These are phyloP conservation scores for Paracanthobrama guichenoti DNA, from an alignment of 2,113 vertebrate species.

Conservation along the genomic window DNA sequence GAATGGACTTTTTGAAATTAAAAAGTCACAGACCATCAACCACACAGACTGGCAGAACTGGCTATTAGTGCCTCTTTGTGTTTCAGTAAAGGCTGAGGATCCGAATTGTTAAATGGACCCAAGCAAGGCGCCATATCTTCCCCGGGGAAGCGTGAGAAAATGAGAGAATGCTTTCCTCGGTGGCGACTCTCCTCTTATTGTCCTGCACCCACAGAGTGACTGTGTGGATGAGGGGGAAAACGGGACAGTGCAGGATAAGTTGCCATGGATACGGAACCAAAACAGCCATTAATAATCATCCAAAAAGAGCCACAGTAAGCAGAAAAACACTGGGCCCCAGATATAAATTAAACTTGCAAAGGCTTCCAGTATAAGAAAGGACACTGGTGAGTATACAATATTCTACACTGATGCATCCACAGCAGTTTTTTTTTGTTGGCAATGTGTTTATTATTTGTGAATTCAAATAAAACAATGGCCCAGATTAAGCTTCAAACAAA, in stretches of 20 bases:
- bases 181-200: not conserved
- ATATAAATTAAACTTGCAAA: slow-evolving; percentile 44
- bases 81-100: not conserved
- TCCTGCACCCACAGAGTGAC: not conserved
- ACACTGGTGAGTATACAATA: not conserved
- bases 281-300: slow-evolving; percentile 64
- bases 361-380: not conserved
- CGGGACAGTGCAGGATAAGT: slow-evolving; percentile 53
- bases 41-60: not conserved
- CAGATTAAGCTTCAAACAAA: not conserved
- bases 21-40: slow-evolving; percentile 11
- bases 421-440: not conserved
- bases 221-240: slow-evolving; percentile 45
- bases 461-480: not conserved
- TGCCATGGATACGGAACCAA: slow-evolving; percentile 62
- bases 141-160: slow-evolving; percentile 30
- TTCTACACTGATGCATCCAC: not conserved
- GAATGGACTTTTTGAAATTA: slow-evolving; percentile 28
- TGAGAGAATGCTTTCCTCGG: not conserved
- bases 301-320: slow-evolving; percentile 55
- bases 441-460: not conserved
- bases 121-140: slow-evolving; percentile 9
- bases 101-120: not conserved
- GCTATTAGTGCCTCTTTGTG: slow-evolving; percentile 20
- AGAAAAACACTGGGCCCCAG: slow-evolving; percentile 33